A percentile compares a stretch with the other conserved stretches of the same genome.
These are phyloP conservation scores for Lateolabrax maculatus DNA, from an alignment of 2,797 vertebrate species.

Conservation along the genomic window DNA sequence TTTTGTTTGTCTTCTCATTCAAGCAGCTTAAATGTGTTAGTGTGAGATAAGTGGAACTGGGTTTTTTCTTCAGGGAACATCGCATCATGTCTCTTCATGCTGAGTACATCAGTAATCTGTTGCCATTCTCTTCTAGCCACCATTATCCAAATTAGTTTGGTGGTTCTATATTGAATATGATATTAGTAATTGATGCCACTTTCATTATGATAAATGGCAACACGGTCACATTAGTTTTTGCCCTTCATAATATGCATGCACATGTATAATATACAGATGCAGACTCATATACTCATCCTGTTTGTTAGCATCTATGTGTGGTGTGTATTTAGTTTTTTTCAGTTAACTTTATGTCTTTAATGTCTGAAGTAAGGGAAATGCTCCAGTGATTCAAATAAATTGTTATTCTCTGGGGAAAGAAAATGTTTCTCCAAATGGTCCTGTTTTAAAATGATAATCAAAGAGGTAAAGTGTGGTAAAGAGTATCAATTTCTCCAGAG, in stretches of 20 bases:
- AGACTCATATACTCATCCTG: too few relatives aligned
- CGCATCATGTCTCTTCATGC: constrained; percentile 44
- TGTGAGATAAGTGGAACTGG: constrained; percentile 71
- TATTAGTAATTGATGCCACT: constrained; percentile 52
- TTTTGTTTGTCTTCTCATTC: constrained; percentile 66
- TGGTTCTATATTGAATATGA: constrained; percentile 40
- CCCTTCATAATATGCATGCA: constrained; percentile 23
- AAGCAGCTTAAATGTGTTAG: constrained; percentile 73
- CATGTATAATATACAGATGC: constrained; percentile 4
- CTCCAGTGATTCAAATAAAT: constrained; percentile 4
- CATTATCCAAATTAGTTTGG: constrained; percentile 65
- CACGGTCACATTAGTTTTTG: constrained; percentile 3
- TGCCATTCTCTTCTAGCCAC: constrained; percentile 23
- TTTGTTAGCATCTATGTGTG: constrained; percentile 9
- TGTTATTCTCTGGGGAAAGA: constrained; percentile 5
- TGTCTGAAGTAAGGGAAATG: not conserved
- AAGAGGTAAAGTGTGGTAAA: not conserved
- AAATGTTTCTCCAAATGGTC: not conserved
- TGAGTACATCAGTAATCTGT: constrained; percentile 56
- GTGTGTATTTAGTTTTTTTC: not conserved
- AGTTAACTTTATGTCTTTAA: constrained; percentile 2
- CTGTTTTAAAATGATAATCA: constrained; percentile 18
- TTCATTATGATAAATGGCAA: constrained; percentile 42
- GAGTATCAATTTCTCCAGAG: constrained; percentile 1
- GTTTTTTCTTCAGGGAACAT: constrained; percentile 53